phyloP scores from a whole-genome alignment of 2,888 invertebrate genomes.

The Spatulosminthurus flaviceps region DNA sequence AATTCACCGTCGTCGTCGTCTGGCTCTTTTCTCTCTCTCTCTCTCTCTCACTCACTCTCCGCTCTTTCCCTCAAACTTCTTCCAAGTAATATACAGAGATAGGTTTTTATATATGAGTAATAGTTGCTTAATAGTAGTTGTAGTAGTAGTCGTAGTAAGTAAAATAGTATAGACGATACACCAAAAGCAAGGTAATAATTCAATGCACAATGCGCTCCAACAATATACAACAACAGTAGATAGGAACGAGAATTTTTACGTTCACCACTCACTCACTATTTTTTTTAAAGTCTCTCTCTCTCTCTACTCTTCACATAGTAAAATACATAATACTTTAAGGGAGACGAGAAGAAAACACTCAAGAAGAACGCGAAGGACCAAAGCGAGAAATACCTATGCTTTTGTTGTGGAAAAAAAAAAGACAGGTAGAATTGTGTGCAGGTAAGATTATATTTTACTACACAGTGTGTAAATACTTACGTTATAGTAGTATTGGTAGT shows the following conservation, averaged over 20 bases:
- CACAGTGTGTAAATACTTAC: constrained; percentile 23
- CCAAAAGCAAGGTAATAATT: constrained; percentile 25
- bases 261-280: background rate
- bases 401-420: constrained; percentile 2
- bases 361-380: background rate
- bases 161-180: constrained; percentile 3
- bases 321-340: too few species aligned
- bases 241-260: background rate
- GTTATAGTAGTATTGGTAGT: background rate
- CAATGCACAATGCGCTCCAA: constrained; percentile 21
- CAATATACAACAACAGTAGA: background rate
- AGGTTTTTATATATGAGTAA: background rate
- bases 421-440: constrained; percentile 30
- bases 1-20: constrained; percentile 7
- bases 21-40: constrained; percentile 18
- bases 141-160: constrained; percentile 1
- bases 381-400: constrained; percentile 21
- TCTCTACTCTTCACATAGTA: background rate
- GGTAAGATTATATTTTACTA: constrained; percentile 30
- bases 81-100: background rate
- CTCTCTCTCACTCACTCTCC: constrained; percentile 10
- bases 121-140: background rate
- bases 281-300: too few species aligned
- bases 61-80: background rate
- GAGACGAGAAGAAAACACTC: too few species aligned